phyloP scores from a whole-genome alignment of 2,888 invertebrate species.

The Dascillus cervinus region DNA sequence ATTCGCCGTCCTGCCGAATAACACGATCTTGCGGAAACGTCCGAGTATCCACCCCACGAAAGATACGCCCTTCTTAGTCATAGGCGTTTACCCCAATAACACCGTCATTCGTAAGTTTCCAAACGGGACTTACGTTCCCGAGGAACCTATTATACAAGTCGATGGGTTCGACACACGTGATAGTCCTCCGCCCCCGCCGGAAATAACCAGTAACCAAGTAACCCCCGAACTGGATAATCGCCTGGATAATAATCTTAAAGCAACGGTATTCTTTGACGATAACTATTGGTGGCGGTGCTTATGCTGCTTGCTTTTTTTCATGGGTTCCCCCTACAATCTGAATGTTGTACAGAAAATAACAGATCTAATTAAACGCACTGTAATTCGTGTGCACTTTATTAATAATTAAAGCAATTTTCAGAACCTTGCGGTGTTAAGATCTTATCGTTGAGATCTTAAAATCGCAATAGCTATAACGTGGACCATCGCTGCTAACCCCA shows the following conservation, averaged over 20 bases:
- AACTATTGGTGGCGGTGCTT: constrained; percentile 27
- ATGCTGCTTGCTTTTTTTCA: constrained; percentile 12
- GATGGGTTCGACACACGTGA: constrained; percentile 53
- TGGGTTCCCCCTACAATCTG: constrained; percentile 1
- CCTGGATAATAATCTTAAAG: constrained; percentile 46
- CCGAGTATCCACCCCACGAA: constrained; percentile 60
- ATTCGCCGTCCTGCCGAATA: constrained; percentile 70
- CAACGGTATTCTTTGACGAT: constrained; percentile 43
- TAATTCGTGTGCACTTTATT: too few relatives aligned
- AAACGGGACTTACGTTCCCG: constrained; percentile 71
- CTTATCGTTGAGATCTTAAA: too few relatives aligned
- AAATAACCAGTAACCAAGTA: constrained; percentile 59
- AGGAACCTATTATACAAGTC: constrained; percentile 44
- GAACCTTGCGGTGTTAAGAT: too few relatives aligned
- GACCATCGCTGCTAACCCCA: too few relatives aligned
- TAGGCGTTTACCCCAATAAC: constrained; percentile 71
- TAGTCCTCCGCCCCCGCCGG: constrained; percentile 49
- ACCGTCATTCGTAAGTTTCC: constrained; percentile 72
- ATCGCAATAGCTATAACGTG: too few relatives aligned
- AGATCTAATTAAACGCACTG: too few relatives aligned
- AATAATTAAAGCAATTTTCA: too few relatives aligned
- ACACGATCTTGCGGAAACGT: constrained; percentile 69
- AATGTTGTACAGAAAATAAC: too few relatives aligned
- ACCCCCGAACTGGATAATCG: constrained; percentile 36
- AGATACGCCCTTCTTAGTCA: constrained; percentile 65